phyloP scores from a whole-genome alignment of 2,113 vertebrate species.

The Cryptomyrus ogoouensis region DNA sequence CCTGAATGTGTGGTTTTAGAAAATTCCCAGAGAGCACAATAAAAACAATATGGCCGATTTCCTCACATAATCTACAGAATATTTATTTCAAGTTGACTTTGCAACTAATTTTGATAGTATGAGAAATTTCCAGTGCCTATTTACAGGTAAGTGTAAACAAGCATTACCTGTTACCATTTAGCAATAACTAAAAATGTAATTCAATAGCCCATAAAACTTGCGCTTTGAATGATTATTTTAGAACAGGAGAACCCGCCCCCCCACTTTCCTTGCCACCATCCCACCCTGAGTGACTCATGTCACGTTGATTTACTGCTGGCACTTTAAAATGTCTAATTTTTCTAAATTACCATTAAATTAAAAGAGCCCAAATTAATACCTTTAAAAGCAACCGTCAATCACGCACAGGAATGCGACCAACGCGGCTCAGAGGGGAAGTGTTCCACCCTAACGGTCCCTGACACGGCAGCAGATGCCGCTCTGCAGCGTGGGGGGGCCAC shows the following conservation, averaged over 20 bases:
- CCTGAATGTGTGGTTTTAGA: neutral
- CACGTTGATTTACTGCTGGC: constrained; percentile 4
- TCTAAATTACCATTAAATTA: constrained; percentile 17
- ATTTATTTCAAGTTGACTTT: neutral
- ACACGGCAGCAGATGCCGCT: neutral
- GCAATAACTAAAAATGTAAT: neutral
- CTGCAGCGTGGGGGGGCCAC: neutral
- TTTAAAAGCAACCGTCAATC: constrained; percentile 15
- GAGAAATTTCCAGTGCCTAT: neutral
- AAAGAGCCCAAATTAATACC: constrained; percentile 15
- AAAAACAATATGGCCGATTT: neutral
- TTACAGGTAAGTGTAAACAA: neutral
- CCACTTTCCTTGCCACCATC: neutral
- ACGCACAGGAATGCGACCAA: neutral
- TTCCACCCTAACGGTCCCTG: neutral
- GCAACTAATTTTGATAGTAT: neutral
- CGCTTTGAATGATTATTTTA: neutral
- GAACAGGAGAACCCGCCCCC: neutral
- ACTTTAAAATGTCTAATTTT: constrained; percentile 21
- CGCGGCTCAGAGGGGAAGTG: neutral
- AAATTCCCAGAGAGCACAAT: neutral
- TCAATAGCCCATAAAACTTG: neutral
- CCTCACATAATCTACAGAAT: neutral
- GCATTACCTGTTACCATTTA: neutral
- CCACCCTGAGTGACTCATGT: neutral